Evolutionary conservation across 1,140 invertebrate genomes (phyloP), one percentile per base, ranked within the genome.

Genomic region (Helicoverpa armigera): DNA sequence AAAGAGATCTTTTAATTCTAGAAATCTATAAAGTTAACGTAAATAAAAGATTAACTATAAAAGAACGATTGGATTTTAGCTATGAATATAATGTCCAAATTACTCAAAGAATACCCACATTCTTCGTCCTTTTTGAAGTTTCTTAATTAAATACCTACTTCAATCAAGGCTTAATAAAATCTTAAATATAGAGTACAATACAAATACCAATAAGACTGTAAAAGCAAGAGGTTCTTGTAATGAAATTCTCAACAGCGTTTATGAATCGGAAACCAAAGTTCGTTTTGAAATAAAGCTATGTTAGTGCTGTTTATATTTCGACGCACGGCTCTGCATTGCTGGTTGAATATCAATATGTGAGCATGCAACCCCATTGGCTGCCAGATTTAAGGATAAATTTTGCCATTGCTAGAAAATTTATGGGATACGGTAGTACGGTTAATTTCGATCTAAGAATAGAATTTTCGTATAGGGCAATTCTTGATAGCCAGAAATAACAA

Each of bases 341-440:
- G 63, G 85, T 81, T 87, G 88, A 91, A 91, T 91, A 89, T 87
- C 86, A 90, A 91, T 87, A 87, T 83, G 82, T 83, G 72, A 81
- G 81, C 84, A 80, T 43, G 35, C 35, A 43, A 43, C 35, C 35
- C 35, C 35, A 43, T 43, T 43, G 35, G 35, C 35, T 43, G 35
- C 35, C 35, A 43, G 35, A 43, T 43, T 43, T 43, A 43, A 9
- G 14, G 61, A 35, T 29, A 35, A 35, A 65, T 65, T 65, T n/a
- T 9, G 31, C 29, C 61, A 29, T 43, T n/a, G 31, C 61, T 65
- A 65, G 29, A 35, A 65, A 43, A 9, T 65, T 65, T 65, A 35
- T 43, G 35, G 35, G 35, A 43, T 43, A 9, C 35, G 35, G 31
- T 31, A 14, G 23, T 63, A 5, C 18, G 4, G 5, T 35, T 43